A percentile compares a stretch with the other conserved stretches of the same genome.
Evolutionary conservation across 2,888 invertebrate species (phyloP).

Genomic region (Rosalia funebris): DNA sequence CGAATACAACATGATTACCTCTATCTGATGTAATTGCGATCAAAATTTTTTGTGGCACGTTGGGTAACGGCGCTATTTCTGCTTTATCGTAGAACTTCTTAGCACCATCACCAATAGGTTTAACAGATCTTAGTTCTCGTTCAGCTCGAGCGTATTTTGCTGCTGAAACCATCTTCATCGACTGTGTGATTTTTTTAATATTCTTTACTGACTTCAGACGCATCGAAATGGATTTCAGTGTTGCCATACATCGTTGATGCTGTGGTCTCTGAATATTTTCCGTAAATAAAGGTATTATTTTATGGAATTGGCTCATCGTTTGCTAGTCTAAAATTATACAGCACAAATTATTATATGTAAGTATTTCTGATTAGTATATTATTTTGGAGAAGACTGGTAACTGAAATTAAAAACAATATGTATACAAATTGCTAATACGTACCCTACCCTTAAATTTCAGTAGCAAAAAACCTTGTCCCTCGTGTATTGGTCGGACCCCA

Average conservation of each 20-base stretch:
- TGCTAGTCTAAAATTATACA: slow-evolving; percentile 2
- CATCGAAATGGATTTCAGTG: slow-evolving; percentile 91
- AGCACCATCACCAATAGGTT: slow-evolving; percentile 92
- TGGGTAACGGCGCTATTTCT: slow-evolving; percentile 76
- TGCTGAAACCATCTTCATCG: slow-evolving; percentile 99
- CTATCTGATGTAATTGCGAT: slow-evolving; percentile 97
- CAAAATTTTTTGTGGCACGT: slow-evolving; percentile 77
- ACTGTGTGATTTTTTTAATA: slow-evolving; percentile 99
- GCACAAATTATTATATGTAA: slow-evolving; percentile 37
- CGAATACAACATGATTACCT: no score
- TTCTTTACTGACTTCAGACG: slow-evolving; percentile 98
- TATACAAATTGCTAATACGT: no score
- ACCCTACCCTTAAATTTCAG: no score
- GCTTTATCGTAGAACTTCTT: slow-evolving; percentile 93
- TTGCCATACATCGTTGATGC: slow-evolving; percentile 93
- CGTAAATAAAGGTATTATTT: slow-evolving; percentile 65
- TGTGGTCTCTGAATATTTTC: slow-evolving; percentile 74
- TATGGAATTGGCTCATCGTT: slow-evolving; percentile 39
- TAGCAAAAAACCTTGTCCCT: background rate
- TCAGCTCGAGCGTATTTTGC: slow-evolving; percentile 95
- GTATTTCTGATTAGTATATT: background rate
- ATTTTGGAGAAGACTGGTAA: background rate
- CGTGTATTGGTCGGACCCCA: background rate
- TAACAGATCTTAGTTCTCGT: slow-evolving; percentile 86
- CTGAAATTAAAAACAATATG: no score